These are phyloP conservation scores for Macaria liturata DNA, from an alignment of 2,888 invertebrate genomes.

Conservation along the genomic window DNA sequence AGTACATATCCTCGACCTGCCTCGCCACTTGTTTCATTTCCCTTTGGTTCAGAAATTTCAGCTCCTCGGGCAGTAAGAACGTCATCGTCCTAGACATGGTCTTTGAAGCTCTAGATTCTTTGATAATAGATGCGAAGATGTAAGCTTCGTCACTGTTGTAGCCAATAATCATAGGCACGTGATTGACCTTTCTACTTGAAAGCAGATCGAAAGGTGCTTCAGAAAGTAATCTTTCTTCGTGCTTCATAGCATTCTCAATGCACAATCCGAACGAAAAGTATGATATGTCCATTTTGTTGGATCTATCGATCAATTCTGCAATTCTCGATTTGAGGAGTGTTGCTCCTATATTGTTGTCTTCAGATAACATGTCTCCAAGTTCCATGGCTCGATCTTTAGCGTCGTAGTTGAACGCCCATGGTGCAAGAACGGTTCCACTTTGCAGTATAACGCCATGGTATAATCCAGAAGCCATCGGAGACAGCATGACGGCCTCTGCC, in stretches of 20 bases:
- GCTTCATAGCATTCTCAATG: constrained; percentile 54
- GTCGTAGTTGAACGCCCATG: constrained; percentile 71
- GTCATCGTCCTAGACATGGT: constrained; percentile 43
- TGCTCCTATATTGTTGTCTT: constrained; percentile 33
- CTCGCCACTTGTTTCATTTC: constrained; percentile 50
- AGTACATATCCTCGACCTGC: constrained; percentile 61
- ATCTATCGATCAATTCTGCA: constrained; percentile 48
- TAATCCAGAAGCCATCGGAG: constrained; percentile 54
- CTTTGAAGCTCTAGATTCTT: constrained; percentile 42
- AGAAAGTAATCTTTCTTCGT: constrained; percentile 58
- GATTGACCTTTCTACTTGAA: constrained; percentile 40
- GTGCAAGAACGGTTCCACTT: constrained; percentile 67
- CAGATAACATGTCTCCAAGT: constrained; percentile 41
- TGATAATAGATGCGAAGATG: constrained; percentile 58
- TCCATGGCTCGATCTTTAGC: constrained; percentile 53
- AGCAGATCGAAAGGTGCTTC: constrained; percentile 58
- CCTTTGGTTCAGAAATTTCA: constrained; percentile 53
- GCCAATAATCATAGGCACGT: constrained; percentile 67
- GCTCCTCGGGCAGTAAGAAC: constrained; percentile 61
- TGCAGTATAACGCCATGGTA: constrained; percentile 70
- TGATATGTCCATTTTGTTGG: constrained; percentile 51
- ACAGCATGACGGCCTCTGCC: constrained; percentile 59
- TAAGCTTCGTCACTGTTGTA: constrained; percentile 70
- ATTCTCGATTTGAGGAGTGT: constrained; percentile 42
- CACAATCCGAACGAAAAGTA: constrained; percentile 72